Evolutionary conservation across 2,797 vertebrate genomes (phyloP), one percentile per base, ranked within the genome.

Genomic region (Microchirus variegatus): DNA sequence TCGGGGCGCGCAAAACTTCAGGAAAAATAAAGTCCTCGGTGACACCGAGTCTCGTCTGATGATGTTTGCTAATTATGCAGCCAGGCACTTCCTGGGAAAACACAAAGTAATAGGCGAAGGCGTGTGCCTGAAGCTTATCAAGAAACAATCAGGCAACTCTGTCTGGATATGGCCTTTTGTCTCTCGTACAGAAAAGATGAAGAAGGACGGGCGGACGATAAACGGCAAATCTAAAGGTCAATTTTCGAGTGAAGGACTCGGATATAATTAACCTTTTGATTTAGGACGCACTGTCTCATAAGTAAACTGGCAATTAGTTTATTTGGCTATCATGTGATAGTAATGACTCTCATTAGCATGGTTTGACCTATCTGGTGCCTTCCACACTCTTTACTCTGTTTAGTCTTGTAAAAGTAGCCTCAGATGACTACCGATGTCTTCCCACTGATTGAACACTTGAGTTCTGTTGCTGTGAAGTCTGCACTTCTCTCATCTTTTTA

Each of bases 61-160:
- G 95, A 96, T 96, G 94, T 96, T 95, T 94, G 95, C 95, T 98
- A 97, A 98, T 98, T 98, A 98, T 94, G 93, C 91, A 93, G 94
- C 87, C 94, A 92, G 92, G 94, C 86, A 95, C 95, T 98, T 95
- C 94, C 89, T 92, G 87, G 78, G 82, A 90, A 91, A 54, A 84
- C 53, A 42, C 40, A 54, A 91, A 95, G 94, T 95, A 96, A 96
- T 95, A 92, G 94, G 91, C 94, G 89, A 75, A 82, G 94, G 94
- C 95, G 94, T 94, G 92, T 81, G 96, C 96, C 97, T 93, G 93
- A 89, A 98, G 96, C 96, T 95, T 91, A 96, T 92, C 94, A 81
- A 94, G 91, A 92, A 95, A 94, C 92, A 94, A 86, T 92, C 91
- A 95, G 93, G 91, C 93, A 93, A 81, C 93, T 93, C 91, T 93